Base-by-base conservation (phyloP, 2,797 vertebrate genomes). In the Pseudomugil tenellus region DNA sequence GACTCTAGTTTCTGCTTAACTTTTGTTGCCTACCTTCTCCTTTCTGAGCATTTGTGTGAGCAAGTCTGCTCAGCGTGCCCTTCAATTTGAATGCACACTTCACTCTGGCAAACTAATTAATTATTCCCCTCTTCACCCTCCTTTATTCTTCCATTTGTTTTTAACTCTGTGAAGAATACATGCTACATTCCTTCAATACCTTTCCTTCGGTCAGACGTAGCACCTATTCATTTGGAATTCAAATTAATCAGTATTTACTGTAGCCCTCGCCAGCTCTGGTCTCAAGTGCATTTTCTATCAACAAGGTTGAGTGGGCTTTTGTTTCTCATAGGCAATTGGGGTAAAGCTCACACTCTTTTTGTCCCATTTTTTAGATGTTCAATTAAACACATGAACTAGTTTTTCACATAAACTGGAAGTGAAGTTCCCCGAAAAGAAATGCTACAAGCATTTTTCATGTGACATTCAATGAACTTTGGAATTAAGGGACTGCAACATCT, bases 271-370 rank as follows among this genome's bases (percentile, higher is more conserved):
- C 88, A 90, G 84, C 85, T 76, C 82, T 58, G 79, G 88, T 89
- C 88, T 91, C 89, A 90, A 91, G 90, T 89, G 87, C 88, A 89
- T 86, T 92, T 91, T 91, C 87, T 90, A 90, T 91, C 91, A 90
- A 89, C 91, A 92, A 92, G 90, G 91, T 91, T 91, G 91, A 91
- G 90, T 90, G 85, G 85, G 84, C 84, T 91, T 92, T 92, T 91
- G 91, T 92, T 89, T 91, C 79, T 88, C 73, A 75, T 75, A 88
- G 85, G 85, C 86, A 90, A 89, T 85, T 88, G 83, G 87, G 91
- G 78, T 80, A 77, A 87, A 84, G 76, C 70, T 79, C n/a, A 48
- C 77, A 68, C 76, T 71, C 52, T 77, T 79, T 87, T 87, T 87
- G 85, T 85, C 69, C 73, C 43, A 14, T 60, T 52, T 76, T 76